Evolutionary conservation across 2,888 invertebrate genomes (phyloP), one percentile per base, ranked within the genome.

Genomic region (Drepanosiphum platanoidis): DNA sequence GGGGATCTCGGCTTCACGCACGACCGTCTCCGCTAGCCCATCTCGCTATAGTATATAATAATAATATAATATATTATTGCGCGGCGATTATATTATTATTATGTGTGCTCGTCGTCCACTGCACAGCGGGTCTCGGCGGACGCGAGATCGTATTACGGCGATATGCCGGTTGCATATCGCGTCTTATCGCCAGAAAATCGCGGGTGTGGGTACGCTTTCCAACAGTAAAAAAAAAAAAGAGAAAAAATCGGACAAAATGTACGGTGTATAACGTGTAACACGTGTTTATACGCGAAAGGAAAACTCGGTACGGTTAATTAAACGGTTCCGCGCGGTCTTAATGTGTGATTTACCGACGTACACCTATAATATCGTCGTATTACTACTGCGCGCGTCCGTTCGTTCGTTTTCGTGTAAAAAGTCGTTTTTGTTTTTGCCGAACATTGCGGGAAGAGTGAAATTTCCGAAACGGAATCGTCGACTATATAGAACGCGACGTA

Each of bases 1-100:
- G 39, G 68, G 9, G 71, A 81, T 81, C 58, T 80, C 15, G 9
- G 52, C 52, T 71, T 81, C 71, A 81, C 71, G 81, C 81, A 81
- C 81, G 81, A 81, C 81, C 81, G 58, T 81, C 36, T 27, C 58
- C 15, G 34, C 64, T 13, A 36, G 64, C 30, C 18, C 64, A 27
- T 64, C 79, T 39, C 42, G 61, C 15, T 11, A 32, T 30, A 74
- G 30, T 75, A n/a, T 27, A 72, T 42, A 22, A 72, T 42, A 46
- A 72, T 30, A 42, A n/a, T 39, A 71, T 11, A n/a, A n/a, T 75
- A 61, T 61, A 36, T 58, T 77, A 61, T 32, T 42, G 3, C 46
- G 39, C n/a, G 32, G 46, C 27, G 66, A 66, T 66, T 78, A n/a
- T n/a, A n/a, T n/a, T n/a, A n/a, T n/a, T n/a, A n/a, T n/a, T n/a